Evolutionary conservation across 2,888 invertebrate species (phyloP), one percentile per base, ranked within the genome.

Genomic region (Conops quadrifasciatus): DNA sequence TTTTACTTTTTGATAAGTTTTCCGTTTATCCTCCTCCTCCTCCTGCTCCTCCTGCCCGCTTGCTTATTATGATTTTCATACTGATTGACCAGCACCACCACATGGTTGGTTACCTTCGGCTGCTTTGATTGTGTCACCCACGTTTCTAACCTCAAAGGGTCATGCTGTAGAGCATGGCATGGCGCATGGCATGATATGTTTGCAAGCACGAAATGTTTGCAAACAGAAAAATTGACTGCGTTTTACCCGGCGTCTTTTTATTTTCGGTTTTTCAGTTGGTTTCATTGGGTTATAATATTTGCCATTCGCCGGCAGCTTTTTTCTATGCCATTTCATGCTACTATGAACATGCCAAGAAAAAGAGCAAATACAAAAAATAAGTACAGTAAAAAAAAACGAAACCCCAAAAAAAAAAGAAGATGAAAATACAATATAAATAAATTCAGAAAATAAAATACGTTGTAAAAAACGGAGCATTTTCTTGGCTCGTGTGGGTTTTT

Each of bases 111-210:
- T 49, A 19, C 19, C 49, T 19, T 4, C 49, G 19, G 45, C 43
- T 36, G 65, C 16, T 65, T 49, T 58, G 68, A 49, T 51, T 68
- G 62, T 62, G 60, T 68, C 60, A 51, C 68, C 68, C 68, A 68
- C 68, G 68, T 62, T 62, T 68, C 19, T 62, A 62, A 68, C 68
- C 68, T 62, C 67, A 58, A 68, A 68, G 68, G 68, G 68, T 68
- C 68, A 62, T 26, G 51, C 16, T 21, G 60, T 36, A 43, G 36
- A 67, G 58, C 56, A 67, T 56, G 62, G 49, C 36, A 36, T 36
- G 9, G 62, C 62, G 60, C 51, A 24, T 58, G 7, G 3, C 15
- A 28, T 58, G 26, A 26, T 24, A 49, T 15, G 15, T n/a, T 49
- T 19, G 3, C n/a, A 49, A 19, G 3, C 15, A 49, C 19, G 49